phyloP scores from a whole-genome alignment of 2,888 invertebrate species.

The Dioctria rufipes region DNA sequence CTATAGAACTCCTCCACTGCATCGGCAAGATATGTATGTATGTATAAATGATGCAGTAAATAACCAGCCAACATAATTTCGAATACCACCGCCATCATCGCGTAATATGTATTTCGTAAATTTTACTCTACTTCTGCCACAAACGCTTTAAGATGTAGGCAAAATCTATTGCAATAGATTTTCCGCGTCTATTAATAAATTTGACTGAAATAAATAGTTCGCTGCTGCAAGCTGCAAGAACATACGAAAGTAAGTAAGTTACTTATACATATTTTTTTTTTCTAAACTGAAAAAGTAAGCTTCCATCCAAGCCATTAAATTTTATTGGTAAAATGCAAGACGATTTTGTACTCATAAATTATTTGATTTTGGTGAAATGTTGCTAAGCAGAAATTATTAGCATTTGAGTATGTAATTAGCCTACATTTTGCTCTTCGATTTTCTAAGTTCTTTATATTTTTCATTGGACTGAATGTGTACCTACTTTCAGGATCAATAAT shows the following conservation, averaged over 20 bases:
- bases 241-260: constrained; percentile 25
- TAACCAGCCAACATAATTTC: no score
- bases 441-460: no score
- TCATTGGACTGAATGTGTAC: no score
- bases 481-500: no score
- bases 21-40: no score
- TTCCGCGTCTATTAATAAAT: constrained; percentile 44
- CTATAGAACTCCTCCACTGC: no score
- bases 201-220: constrained; percentile 30
- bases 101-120: not conserved
- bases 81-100: no score
- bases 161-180: constrained; percentile 31
- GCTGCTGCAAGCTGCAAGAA: constrained; percentile 36
- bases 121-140: not conserved
- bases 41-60: no score
- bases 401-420: no score
- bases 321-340: not conserved
- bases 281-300: not conserved
- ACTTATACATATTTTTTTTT: not conserved
- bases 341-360: not conserved
- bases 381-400: not conserved
- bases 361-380: not conserved
- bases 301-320: not conserved
- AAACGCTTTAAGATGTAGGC: not conserved
- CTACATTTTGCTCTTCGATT: no score